Evolutionary conservation across 1,140 invertebrate species (phyloP), one percentile per base, ranked within the genome.

Genomic region (Heliconius nattereri): DNA sequence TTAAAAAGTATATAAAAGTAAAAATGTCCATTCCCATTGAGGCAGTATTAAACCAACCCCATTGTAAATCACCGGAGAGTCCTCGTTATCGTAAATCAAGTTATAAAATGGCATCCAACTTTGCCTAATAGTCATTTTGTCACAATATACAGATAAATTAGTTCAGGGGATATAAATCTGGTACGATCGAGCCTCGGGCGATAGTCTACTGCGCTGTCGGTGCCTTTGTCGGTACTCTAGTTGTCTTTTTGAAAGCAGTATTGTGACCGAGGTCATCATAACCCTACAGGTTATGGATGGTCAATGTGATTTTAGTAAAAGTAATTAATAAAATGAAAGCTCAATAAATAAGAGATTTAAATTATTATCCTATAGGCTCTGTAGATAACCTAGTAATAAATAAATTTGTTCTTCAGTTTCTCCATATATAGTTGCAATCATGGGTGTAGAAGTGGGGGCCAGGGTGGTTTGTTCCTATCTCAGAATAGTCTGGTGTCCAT

Each of bases 121-220:
- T 78, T 71, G 54, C 74, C 86, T 88, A 87, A 88, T 86, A 87
- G 86, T 85, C 81, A 78, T 86, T 86, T 88, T 89, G 88, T 90
- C 84, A 86, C 85, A 86, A 87, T 87, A 85, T 85, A 83, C 80
- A 80, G 52, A 87, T 89, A 89, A 88, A 89, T 89, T 80, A 86
- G 49, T 78, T 75, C 75, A 76, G 78, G 60, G 60, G 66, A 74
- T 49, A 70, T 79, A 75, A 37, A 79, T 74, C 78, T 79, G 11
- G 57, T 60, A 40, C 60, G 57, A 70, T 29, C 75, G 20, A n/a
- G 52, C 37, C 60, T 54, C 60, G 37, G 60, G 75, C 49, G 75
- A 66, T 26, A n/a, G 60, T 66, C 60, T 29, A n/a, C 60, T 66
- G 60, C 60, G 57, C 32, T 37, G 16, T 26, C 75, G 75, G 75